Percentiles rank a stretch among this genome's conserved stretches.
Evolutionary conservation across 1,140 invertebrate species (phyloP).

Genomic region (Mactra quadrangularis): DNA sequence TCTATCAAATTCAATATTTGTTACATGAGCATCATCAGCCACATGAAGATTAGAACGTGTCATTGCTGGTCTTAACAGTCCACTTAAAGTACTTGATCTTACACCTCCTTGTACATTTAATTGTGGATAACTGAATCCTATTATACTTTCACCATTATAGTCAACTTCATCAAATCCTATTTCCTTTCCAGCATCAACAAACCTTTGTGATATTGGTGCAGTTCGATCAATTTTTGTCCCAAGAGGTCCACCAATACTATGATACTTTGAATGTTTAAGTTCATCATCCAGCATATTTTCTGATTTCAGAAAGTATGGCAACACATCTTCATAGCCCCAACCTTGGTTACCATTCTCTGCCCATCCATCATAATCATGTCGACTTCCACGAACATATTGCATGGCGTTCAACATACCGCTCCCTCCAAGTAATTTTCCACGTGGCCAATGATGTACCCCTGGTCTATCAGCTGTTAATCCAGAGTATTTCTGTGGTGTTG

Average conservation of each 20-base stretch:
- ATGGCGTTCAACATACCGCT: too few relatives aligned
- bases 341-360: too few relatives aligned
- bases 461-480: constrained; percentile 88
- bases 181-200: constrained; percentile 67
- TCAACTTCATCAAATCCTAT: constrained; percentile 65
- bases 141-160: constrained; percentile 43
- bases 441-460: constrained; percentile 82
- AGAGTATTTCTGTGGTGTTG: constrained; percentile 90
- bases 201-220: constrained; percentile 50
- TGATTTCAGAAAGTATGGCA: too few relatives aligned
- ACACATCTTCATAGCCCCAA: too few relatives aligned
- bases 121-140: constrained; percentile 14
- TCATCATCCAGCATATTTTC: too few relatives aligned
- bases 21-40: constrained; percentile 6
- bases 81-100: constrained; percentile 6
- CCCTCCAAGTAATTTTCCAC: constrained; percentile 76
- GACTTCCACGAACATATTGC: too few relatives aligned
- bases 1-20: constrained; percentile 52
- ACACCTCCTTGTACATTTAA: constrained; percentile 3
- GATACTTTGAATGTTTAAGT: too few relatives aligned
- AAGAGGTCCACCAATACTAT: too few relatives aligned
- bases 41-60: constrained; percentile 29
- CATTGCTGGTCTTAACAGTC: constrained; percentile 25
- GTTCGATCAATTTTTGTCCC: constrained; percentile 88
- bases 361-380: too few relatives aligned